Evolutionary conservation across 2,888 invertebrate genomes (phyloP), one percentile per base, ranked within the genome.

Genomic region (Mesorhabditis sp.): DNA sequence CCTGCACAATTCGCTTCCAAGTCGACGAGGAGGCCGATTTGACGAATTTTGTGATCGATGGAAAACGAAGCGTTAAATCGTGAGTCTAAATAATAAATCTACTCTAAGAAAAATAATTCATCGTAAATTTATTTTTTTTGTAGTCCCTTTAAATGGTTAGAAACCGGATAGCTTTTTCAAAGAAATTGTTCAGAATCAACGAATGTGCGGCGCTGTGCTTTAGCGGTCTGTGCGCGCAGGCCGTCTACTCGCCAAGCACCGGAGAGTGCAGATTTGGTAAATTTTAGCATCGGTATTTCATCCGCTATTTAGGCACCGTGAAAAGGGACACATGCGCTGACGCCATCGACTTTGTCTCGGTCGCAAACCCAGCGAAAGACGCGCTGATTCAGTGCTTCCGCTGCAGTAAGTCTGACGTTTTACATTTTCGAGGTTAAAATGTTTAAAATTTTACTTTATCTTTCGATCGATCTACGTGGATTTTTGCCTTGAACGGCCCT

Each of bases 1-100:
- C 82, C 43, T 83, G 83, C 69, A 73, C 80, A 70, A 82, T 83
- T 68, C 82, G 82, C 61, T 83, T 82, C 80, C 82, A 83, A 82
- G 82, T 80, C 67, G 76, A 74, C 67, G 74, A 74, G 41, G 66
- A 71, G 41, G 66, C 74, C 44, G 70, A 70, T 45, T 67, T 72
- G 43, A 67, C 71, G 42, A 73, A 70, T 62, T 77, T 76, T 61
- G 76, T 75, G 58, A 2, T 50, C 1, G n/a, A 10, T 50, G 58
- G 58, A 1, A 10, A n/a, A 2, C 7, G n/a, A 50, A 50, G n/a
- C n/a, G 58, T 50, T n/a, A 50, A 50, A 10, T 50, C 58, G 58
- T 50, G 2, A 50, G 58, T 50, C 7, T 1, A 13, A 10, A 50
- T 50, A 10, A 10, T 50, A n/a, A 50, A 50, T 50, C 13, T 10